These are phyloP conservation scores for Petrolisthes manimaculis DNA, from an alignment of 2,888 invertebrate species.

Conservation along the genomic window DNA sequence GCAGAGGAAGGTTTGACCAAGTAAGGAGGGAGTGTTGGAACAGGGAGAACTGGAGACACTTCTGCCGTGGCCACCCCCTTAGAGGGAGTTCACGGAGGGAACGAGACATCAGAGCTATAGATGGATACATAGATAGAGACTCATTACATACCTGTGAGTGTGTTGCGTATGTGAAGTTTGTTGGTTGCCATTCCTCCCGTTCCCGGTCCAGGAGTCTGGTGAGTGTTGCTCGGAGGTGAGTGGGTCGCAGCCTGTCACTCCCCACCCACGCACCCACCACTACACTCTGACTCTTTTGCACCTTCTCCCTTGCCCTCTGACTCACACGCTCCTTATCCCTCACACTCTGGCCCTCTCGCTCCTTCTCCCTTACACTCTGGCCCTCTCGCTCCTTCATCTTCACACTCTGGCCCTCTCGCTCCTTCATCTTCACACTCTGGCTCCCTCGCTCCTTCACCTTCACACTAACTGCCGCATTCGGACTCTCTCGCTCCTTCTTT, in stretches of 20 bases:
- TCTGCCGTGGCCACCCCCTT: too few relatives aligned
- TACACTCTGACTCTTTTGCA: not conserved
- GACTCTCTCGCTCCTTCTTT: conserved; percentile 40
- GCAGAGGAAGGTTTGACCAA: too few relatives aligned
- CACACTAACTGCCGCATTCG: too few relatives aligned
- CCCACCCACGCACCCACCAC: conserved; percentile 38
- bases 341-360: not conserved
- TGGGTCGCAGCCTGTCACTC: conserved; percentile 49
- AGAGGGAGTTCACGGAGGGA: too few relatives aligned
- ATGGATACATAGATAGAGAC: too few relatives aligned
- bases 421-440: not conserved
- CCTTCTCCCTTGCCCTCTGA: conserved; percentile 12
- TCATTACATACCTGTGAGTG: conserved; percentile 32
- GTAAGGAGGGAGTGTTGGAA: too few relatives aligned
- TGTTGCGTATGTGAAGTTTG: conserved; percentile 15
- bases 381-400: not conserved
- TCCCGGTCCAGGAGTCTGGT: conserved; percentile 44
- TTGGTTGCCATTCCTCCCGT: conserved; percentile 45
- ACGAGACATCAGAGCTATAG: too few relatives aligned
- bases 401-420: not conserved
- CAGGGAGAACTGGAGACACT: too few relatives aligned
- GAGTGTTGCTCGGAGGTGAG: conserved; percentile 50
- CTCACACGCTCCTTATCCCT: not conserved
- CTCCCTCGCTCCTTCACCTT: not conserved
- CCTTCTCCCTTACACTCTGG: conserved; percentile 11